Evolutionary conservation across 2,888 invertebrate species (phyloP), one percentile per base, ranked within the genome.

Genomic region (Acanthosepion lycidas): DNA sequence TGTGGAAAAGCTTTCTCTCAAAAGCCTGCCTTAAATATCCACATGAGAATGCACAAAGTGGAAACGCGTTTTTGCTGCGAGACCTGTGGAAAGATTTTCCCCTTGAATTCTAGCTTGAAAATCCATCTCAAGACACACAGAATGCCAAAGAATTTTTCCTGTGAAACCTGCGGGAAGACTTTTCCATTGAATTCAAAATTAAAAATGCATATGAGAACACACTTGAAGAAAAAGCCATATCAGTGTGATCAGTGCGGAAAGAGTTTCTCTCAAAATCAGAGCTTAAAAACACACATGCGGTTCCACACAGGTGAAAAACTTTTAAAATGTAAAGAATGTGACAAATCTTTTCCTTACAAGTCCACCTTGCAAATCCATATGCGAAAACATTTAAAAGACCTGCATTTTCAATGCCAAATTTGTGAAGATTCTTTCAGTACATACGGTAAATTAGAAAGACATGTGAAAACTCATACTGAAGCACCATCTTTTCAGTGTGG

Each of bases 1-100:
- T 94, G 94, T 94, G 94, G 55, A 9, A 94, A 94, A 94, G 42
- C 94, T 51, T 94, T 94, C 53, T 94, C 55, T 33, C 53, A 59
- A 53, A 55, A n/a, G 42, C 53, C 55, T n/a, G 26, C 48, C 53
- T 94, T 94, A 94, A 94, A 28, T 55, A 28, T 94, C 23, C 94
- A 94, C 55, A 94, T 55, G n/a, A 53, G 55, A 42, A 55, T 49
- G 6, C 94, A 94, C 94, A 94, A 53, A 94, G 94, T 49, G 48
- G 94, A 94, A 53, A 94, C 48, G n/a, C 28, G 26, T 42, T 94
- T 51, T 55, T 42, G 26, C 33, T 94, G 94, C 18, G 42, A 55
- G 23, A 94, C 15, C 33, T 94, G 94, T 55, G 94, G 59, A 53
- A 33, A 53, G 33, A 26, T 53, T 15, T 94, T 94, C 42, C 42